Conservation (phyloP, 2,797 vertebrate genomes). For the Nannoperca australis region DNA sequence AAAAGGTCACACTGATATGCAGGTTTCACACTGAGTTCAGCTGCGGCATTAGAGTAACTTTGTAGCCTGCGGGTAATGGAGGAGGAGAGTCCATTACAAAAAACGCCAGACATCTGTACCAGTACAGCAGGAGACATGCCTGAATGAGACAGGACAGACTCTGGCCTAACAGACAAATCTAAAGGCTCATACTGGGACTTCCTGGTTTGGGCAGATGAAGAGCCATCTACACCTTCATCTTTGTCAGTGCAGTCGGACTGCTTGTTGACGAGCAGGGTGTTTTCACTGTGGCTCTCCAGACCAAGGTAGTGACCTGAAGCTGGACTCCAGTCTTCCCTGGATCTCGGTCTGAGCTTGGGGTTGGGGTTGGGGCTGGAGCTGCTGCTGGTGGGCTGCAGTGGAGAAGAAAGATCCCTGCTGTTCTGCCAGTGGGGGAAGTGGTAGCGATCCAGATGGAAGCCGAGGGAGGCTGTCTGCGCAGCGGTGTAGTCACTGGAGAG, state of each 20-base stretch:
- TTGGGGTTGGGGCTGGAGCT: constrained; percentile 72
- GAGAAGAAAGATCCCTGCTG: constrained; percentile 85
- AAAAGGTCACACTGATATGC: constrained; percentile 86
- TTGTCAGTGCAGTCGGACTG: constrained; percentile 77
- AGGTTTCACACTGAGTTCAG: constrained; percentile 63
- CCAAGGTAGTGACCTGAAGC: constrained; percentile 87
- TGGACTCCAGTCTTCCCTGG: constrained; percentile 85
- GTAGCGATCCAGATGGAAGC: constrained; percentile 93
- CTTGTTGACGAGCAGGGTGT: constrained; percentile 54
- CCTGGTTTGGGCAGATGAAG: constrained; percentile 80
- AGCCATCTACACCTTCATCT: constrained; percentile 71
- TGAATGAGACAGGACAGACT: constrained; percentile 75
- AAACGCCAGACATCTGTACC: constrained; percentile 78
- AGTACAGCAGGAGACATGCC: constrained; percentile 72
- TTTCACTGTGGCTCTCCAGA: constrained; percentile 85
- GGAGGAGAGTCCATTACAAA: constrained; percentile 81
- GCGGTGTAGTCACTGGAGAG: constrained; percentile 90
- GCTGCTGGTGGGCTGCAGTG: constrained; percentile 79
- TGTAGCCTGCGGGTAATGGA: constrained; percentile 62
- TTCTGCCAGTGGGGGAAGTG: constrained; percentile 89
- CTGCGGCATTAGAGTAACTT: constrained; percentile 60
- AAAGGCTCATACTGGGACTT: constrained; percentile 94
- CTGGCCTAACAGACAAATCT: constrained; percentile 92
- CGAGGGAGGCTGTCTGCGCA: constrained; percentile 90
- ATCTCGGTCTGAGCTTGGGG: constrained; percentile 75